Conservation (phyloP, 1,140 invertebrate species). For the Bombus fervidus region DNA sequence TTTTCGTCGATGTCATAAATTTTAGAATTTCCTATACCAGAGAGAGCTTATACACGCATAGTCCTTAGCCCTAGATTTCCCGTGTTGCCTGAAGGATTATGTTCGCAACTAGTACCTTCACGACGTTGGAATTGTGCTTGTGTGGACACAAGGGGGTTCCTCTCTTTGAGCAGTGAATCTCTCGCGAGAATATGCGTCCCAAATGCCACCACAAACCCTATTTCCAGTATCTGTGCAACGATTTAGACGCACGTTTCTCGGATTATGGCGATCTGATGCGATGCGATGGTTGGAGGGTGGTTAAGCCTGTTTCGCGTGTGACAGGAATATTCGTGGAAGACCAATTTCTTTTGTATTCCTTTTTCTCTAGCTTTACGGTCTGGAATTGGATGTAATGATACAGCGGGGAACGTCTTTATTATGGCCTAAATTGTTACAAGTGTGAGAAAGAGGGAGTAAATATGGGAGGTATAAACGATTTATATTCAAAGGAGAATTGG, state of each 20-base stretch:
- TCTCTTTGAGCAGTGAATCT: not conserved
- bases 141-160: not conserved
- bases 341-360: not conserved
- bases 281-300: not conserved
- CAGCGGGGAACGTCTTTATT: not conserved
- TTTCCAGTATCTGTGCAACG: not conserved
- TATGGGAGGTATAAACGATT: not conserved
- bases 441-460: not conserved
- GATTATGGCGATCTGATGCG: not conserved
- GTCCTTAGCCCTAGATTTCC: not conserved
- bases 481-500: not conserved
- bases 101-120: not conserved
- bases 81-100: constrained; percentile 18
- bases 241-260: not conserved
- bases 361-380: no score
- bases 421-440: not conserved
- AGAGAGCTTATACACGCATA: not conserved
- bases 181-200: not conserved
- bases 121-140: not conserved
- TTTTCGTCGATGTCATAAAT: not conserved
- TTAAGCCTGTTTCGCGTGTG: not conserved
- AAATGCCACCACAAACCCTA: not conserved
- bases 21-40: not conserved
- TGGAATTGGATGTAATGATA: not conserved
- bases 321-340: not conserved